Conservation (phyloP, 2,113 vertebrate species). For the Lophius piscatorius region DNA sequence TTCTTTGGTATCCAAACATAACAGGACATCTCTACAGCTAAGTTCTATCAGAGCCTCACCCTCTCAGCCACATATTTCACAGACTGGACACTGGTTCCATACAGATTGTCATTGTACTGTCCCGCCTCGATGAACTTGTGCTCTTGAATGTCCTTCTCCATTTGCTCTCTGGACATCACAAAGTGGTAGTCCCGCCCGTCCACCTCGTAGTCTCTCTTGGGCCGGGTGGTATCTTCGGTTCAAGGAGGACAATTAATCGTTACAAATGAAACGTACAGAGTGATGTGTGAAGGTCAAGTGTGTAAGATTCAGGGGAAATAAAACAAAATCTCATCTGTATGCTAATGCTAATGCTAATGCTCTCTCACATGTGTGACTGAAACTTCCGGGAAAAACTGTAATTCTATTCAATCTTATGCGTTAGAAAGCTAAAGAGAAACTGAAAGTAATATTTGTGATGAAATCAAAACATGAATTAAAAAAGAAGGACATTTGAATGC, state of each 20-base stretch:
- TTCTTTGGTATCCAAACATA: background rate
- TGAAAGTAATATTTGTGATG: no score
- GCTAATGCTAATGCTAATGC: no score
- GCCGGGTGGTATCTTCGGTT: slow-evolving; percentile 90
- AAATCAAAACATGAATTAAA: no score
- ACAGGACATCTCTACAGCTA: no score
- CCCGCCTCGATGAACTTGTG: slow-evolving; percentile 99
- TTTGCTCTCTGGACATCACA: slow-evolving; percentile 94
- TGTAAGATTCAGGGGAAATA: background rate
- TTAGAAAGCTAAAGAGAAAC: no score
- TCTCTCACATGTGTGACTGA: no score
- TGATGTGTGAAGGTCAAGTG: no score
- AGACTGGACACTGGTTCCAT: slow-evolving; percentile 96
- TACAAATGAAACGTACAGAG: no score
- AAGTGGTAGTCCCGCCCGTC: slow-evolving; percentile 97
- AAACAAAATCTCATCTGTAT: no score
- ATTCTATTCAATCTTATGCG: no score
- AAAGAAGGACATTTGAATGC: no score
- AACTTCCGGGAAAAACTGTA: no score
- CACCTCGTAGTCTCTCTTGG: slow-evolving; percentile 93
- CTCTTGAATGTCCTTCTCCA: slow-evolving; percentile 99
- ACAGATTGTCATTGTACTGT: slow-evolving; percentile 98
- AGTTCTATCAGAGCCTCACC: slow-evolving; percentile 81
- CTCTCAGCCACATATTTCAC: slow-evolving; percentile 97
- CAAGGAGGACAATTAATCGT: background rate